These are phyloP conservation scores for Trichonephila clavata DNA, from an alignment of 1,140 invertebrate genomes.

Conservation along the genomic window DNA sequence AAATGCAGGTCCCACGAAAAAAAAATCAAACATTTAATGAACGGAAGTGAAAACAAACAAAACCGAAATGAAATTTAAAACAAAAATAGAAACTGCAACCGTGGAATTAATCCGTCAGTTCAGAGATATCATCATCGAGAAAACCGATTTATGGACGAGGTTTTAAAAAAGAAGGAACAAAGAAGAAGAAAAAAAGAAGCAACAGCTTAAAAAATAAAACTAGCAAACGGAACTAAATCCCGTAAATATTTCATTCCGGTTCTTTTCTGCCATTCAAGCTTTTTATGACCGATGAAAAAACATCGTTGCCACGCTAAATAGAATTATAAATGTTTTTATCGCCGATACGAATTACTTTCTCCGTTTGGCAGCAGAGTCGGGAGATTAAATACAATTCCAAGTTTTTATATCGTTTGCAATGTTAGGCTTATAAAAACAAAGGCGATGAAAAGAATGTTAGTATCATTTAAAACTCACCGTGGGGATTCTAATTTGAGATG, in stretches of 20 bases:
- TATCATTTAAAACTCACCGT: constrained; percentile 56
- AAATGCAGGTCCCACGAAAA: not conserved
- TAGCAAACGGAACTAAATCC: constrained; percentile 53
- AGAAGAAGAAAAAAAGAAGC: not conserved
- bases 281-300: constrained; percentile 49
- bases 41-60: not conserved
- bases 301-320: constrained; percentile 34
- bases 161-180: not conserved
- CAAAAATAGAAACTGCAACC: constrained; percentile 22
- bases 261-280: constrained; percentile 23
- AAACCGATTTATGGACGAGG: constrained; percentile 8
- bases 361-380: constrained; percentile 32
- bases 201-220: constrained; percentile 49
- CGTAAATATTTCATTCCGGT: constrained; percentile 62
- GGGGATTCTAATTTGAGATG: constrained; percentile 47
- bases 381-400: constrained; percentile 45
- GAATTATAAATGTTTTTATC: constrained; percentile 67
- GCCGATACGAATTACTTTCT: constrained; percentile 60
- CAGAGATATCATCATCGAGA: constrained; percentile 31
- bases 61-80: constrained; percentile 17
- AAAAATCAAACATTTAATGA: not conserved
- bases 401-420: constrained; percentile 45
- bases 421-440: constrained; percentile 25
- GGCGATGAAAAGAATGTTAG: constrained; percentile 45
- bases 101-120: constrained; percentile 41